A percentile compares a stretch with the other conserved stretches of the same genome.
Conservation (phyloP, 1,140 invertebrate species). For the Drosophila eugracilis region DNA sequence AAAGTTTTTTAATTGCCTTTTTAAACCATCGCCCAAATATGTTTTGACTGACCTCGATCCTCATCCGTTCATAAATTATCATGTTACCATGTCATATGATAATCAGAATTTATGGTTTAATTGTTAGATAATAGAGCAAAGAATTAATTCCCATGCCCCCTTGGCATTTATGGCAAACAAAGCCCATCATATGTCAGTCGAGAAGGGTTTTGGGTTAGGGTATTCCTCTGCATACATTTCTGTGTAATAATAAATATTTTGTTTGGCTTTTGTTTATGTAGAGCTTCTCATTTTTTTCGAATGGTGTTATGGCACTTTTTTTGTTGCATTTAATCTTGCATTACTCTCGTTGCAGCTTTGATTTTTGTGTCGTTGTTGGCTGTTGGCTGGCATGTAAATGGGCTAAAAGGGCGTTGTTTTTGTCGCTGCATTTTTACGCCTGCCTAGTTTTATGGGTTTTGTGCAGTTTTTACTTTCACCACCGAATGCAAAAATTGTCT, state of each 20-base stretch:
- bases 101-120: slow-evolving; percentile 35
- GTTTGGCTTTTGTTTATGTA: slow-evolving; percentile 65
- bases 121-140: slow-evolving; percentile 22
- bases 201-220: slow-evolving; percentile 16
- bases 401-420: slow-evolving; percentile 51
- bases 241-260: slow-evolving; percentile 82
- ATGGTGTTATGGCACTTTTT: slow-evolving; percentile 42
- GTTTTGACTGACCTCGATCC: slow-evolving; percentile 28
- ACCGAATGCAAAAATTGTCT: slow-evolving; percentile 41
- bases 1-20: background rate
- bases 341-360: slow-evolving; percentile 76
- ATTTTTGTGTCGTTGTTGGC: too few relatives aligned
- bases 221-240: slow-evolving; percentile 34
- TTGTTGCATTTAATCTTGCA: slow-evolving; percentile 69
- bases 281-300: slow-evolving; percentile 18
- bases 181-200: slow-evolving; percentile 7
- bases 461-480: slow-evolving; percentile 70
- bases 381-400: slow-evolving; percentile 51
- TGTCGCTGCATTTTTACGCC: slow-evolving; percentile 57
- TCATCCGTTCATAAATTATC: background rate
- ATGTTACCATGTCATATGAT: slow-evolving; percentile 7
- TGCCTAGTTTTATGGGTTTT: slow-evolving; percentile 64
- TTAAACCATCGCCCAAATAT: slow-evolving; percentile 4
- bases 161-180: slow-evolving; percentile 24
- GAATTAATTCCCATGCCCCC: slow-evolving; percentile 20